phyloP scores from a whole-genome alignment of 2,888 invertebrate species.

The Drepanosiphum platanoidis region DNA sequence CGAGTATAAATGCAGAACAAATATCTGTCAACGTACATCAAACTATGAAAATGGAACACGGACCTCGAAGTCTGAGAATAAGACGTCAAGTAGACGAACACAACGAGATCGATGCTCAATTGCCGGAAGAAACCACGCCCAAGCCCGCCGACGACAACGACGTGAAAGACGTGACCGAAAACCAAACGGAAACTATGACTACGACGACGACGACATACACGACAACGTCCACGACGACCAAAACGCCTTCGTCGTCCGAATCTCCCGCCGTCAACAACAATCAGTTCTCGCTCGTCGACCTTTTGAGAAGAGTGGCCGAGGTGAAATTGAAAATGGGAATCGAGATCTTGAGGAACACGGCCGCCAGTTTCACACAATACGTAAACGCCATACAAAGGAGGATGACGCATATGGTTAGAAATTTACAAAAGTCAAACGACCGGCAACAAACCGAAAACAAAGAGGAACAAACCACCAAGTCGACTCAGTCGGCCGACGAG shows the following conservation, averaged over 20 bases:
- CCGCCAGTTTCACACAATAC: slow-evolving; percentile 75
- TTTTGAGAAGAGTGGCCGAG: slow-evolving; percentile 75
- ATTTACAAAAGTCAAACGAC: slow-evolving; percentile 63
- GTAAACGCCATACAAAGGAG: slow-evolving; percentile 72
- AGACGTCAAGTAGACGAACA: slow-evolving; percentile 52
- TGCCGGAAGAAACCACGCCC: slow-evolving; percentile 64
- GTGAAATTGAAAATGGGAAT: slow-evolving; percentile 77
- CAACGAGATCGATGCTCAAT: slow-evolving; percentile 64
- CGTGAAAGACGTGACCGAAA: slow-evolving; percentile 31
- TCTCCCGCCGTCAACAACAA: slow-evolving; percentile 33
- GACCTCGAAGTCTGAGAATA: slow-evolving; percentile 67
- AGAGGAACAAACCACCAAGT: slow-evolving; percentile 2
- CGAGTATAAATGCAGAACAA: slow-evolving; percentile 50
- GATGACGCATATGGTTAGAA: slow-evolving; percentile 65
- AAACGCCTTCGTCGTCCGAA: slow-evolving; percentile 42
- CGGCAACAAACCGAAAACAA: slow-evolving; percentile 28
- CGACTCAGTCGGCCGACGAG: neutral
- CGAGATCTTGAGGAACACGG: slow-evolving; percentile 75
- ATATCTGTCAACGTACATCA: slow-evolving; percentile 50
- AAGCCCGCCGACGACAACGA: neutral
- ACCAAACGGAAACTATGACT: neutral
- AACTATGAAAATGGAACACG: slow-evolving; percentile 67
- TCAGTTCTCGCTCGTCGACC: slow-evolving; percentile 69
- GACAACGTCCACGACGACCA: neutral
- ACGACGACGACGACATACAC: slow-evolving; percentile 3